Evolutionary conservation across 2,888 invertebrate species (phyloP), one percentile per base, ranked within the genome.

Genomic region (Oscheius onirici): DNA sequence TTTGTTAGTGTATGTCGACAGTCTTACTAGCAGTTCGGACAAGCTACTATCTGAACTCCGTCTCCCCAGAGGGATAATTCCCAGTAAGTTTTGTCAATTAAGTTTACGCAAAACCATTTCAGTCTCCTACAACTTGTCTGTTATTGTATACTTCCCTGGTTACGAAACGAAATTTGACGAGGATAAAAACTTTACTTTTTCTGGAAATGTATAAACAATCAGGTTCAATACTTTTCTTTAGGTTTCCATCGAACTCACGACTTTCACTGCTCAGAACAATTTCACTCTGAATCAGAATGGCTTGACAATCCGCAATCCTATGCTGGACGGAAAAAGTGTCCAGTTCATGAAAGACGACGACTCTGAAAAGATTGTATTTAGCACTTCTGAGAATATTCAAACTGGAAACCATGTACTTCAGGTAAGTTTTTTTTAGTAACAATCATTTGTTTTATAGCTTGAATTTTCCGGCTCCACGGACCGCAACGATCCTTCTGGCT

Each of bases 131-230:
- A 20, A 52, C 5, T 13, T 52, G 5, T 22, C 52, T 13, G 24
- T 52, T 5, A 28, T 3, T 5, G n/a, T n/a, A 3, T 57, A 28
- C n/a, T 40, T 57, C 20, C 57, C 57, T 15, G 57, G 20, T 6
- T 57, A 34, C 40, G 34, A 20, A 8, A n/a, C 34, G 3, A 8
- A 5, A 8, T 26, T 57, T 57, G 57, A 57, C 2, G 34, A 26
- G 3, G 6, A 8, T 28, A 11, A 57, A 11, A 57, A 28, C 3
- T 57, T 34, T 28, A 57, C 57, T n/a, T 57, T 57, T 34, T 28
- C 28, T 3, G 57, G 57, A 57, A 40, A 5, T 34, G 57, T 57
- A 40, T n/a, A n/a, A n/a, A n/a, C n/a, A n/a, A n/a, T n/a, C n/a
- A n/a, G n/a, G n/a, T n/a, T n/a, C n/a, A n/a, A n/a, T n/a, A n/a